Evolutionary conservation across 2,113 vertebrate genomes (phyloP), one percentile per base, ranked within the genome.

Genomic region (Hiodon tergisus): DNA sequence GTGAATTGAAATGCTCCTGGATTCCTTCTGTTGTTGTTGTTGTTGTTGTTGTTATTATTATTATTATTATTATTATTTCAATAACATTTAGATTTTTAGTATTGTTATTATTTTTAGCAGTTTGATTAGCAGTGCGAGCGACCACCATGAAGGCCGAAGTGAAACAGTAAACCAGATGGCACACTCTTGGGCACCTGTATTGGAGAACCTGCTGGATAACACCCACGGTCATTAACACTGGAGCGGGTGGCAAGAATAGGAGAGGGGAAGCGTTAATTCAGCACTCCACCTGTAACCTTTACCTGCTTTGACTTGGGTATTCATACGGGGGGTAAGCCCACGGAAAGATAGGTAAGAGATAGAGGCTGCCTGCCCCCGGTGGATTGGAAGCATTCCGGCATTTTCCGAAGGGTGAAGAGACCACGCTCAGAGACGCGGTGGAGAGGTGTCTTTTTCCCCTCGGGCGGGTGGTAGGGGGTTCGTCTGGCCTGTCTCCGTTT

Each of bases 201-300:
- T 4, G 3, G 4, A 31, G 3, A 10, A 52, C 54, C 17, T 10
- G n/a, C 72, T 13, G 4, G 16, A 16, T 52, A 48, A 55, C 72
- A 0, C 16, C 31, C 31, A 31, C 31, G 31, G 31, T 31, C 31
- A 83, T 31, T 31, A 31, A 31, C 31, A 31, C 31, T 31, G 31
- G 82, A 83, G 87, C 86, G 85, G 86, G 88, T 88, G 86, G 84
- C 85, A 85, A 82, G 82, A 85, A 87, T 86, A 86, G 87, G 85
- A 85, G 84, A 85, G 82, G 81, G 85, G 84, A 80, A 89, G 87
- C 86, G 90, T 90, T 90, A 89, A 90, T 91, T 91, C 86, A 90
- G 86, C 85, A 87, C 84, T 85, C 82, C 86, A 89, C 87, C 87
- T 71, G 87, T 88, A 88, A 90, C 89, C 89, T 90, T 90, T 90